These are phyloP conservation scores for Elanus axillaris DNA, from an alignment of 2,113 vertebrate genomes.

Conservation along the genomic window DNA sequence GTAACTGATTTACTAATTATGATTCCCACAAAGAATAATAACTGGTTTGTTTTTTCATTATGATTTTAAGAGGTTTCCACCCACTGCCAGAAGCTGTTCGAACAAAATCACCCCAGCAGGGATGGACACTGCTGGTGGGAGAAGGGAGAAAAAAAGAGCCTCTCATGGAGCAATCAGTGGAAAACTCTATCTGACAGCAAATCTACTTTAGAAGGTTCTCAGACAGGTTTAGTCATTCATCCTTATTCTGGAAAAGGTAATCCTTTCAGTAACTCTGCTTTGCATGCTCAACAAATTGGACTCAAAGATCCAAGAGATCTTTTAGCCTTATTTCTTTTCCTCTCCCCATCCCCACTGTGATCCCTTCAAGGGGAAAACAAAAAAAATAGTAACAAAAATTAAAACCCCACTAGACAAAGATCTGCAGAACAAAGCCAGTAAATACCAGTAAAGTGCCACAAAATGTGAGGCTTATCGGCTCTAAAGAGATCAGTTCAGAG, in stretches of 20 bases:
- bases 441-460: background rate
- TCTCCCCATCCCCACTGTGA: background rate
- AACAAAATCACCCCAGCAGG: background rate
- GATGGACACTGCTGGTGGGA: background rate
- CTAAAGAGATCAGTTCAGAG: background rate
- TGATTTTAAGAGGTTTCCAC: background rate
- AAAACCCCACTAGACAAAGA: background rate
- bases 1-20: background rate
- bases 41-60: background rate
- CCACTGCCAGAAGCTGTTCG: background rate
- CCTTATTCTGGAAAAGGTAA: background rate
- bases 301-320: background rate
- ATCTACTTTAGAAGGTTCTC: background rate
- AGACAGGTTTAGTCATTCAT: background rate
- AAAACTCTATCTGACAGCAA: background rate
- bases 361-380: background rate
- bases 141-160: background rate
- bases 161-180: fast-evolving
- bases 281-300: background rate
- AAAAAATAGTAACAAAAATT: background rate
- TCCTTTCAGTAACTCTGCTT: background rate
- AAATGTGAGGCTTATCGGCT: background rate
- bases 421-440: background rate
- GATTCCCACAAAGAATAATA: background rate
- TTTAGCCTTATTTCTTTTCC: background rate